Evolutionary conservation across 2,113 vertebrate genomes (phyloP).

Genomic region (Murina feae): DNA sequence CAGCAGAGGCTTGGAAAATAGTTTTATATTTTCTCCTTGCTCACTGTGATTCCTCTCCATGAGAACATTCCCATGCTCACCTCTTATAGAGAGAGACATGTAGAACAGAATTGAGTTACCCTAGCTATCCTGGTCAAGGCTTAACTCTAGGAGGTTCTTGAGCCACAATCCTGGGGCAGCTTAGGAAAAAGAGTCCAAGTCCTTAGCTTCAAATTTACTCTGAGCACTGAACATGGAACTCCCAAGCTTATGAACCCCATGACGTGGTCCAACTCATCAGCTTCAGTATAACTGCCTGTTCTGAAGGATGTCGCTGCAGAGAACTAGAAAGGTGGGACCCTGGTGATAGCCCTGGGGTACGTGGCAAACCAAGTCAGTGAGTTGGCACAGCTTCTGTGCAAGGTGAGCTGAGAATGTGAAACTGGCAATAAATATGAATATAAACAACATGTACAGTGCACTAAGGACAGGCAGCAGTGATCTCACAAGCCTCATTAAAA

Average conservation of each 20-base stretch:
- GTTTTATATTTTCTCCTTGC: neutral
- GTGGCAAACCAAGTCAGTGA: neutral
- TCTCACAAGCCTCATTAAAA: neutral
- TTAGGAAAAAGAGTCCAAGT: neutral
- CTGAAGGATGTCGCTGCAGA: neutral
- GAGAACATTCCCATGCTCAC: neutral
- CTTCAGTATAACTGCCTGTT: neutral
- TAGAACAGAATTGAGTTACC: neutral
- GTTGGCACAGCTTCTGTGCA: neutral
- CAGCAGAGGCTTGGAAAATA: neutral
- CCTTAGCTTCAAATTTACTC: neutral
- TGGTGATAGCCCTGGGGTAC: neutral
- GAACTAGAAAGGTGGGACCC: neutral
- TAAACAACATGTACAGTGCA: neutral
- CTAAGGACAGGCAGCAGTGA: neutral
- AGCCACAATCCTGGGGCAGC: neutral
- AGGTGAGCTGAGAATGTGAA: neutral
- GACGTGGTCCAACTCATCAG: neutral
- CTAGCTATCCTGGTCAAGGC: neutral
- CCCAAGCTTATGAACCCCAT: neutral
- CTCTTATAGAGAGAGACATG: neutral
- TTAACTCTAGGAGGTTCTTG: neutral
- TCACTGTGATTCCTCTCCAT: neutral
- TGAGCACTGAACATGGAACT: neutral
- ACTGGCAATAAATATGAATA: neutral